These are phyloP conservation scores for Sminthurinus aureus DNA, from an alignment of 2,888 invertebrate genomes.

Conservation along the genomic window DNA sequence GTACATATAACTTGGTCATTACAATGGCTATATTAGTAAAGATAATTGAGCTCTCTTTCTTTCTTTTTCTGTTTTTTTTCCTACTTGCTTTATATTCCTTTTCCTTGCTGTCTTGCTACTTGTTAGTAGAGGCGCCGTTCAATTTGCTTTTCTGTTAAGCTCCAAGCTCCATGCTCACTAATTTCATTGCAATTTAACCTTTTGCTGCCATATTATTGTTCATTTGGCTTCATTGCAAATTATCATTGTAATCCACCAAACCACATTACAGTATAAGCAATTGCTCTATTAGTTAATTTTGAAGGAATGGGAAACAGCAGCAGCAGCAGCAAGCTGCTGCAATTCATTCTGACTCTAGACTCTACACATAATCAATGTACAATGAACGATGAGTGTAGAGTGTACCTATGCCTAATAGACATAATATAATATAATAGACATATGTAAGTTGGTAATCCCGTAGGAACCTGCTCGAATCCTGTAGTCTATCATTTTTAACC, in stretches of 20 bases:
- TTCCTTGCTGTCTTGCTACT: slow-evolving; percentile 17
- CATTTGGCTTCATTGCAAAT: slow-evolving; percentile 40
- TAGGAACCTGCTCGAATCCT: no score
- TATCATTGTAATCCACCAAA: slow-evolving; percentile 38
- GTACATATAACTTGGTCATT: slow-evolving; percentile 4
- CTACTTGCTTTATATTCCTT: slow-evolving; percentile 11
- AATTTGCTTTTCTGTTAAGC: slow-evolving; percentile 21
- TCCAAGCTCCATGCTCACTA: slow-evolving; percentile 29
- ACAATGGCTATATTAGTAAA: slow-evolving; percentile 9
- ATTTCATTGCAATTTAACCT: slow-evolving; percentile 44
- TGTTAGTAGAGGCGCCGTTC: slow-evolving; percentile 41
- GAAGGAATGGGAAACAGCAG: slow-evolving; percentile 13
- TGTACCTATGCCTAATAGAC: not conserved
- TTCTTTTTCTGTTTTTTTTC: slow-evolving; percentile 1
- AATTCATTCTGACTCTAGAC: not conserved
- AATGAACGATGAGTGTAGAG: no score
- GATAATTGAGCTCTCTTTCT: slow-evolving; percentile 20
- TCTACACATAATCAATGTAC: not conserved
- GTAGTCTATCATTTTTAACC: no score
- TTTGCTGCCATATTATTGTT: slow-evolving; percentile 35
- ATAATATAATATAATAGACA: not conserved
- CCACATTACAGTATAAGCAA: slow-evolving; percentile 40
- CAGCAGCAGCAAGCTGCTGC: not conserved
- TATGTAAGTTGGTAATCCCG: no score
- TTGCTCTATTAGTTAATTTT: slow-evolving; percentile 44